Conservation (phyloP, 2,797 vertebrate genomes). For the Microctenopoma steveboyesi region DNA sequence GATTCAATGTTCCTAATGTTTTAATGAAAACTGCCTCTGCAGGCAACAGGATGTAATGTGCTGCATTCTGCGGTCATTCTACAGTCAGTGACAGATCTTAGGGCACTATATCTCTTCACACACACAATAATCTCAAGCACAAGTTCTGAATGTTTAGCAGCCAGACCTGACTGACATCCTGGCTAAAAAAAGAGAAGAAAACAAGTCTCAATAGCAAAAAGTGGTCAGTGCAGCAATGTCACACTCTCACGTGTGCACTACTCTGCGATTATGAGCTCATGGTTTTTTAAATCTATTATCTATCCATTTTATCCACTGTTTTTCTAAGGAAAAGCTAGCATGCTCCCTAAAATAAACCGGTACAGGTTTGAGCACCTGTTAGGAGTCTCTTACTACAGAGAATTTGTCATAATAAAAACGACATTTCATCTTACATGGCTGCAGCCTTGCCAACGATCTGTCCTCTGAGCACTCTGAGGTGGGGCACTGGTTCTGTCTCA, state of each 20-base stretch:
- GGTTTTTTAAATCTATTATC: neutral
- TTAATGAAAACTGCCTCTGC: neutral
- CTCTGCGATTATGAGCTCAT: neutral
- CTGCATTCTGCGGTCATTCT: neutral
- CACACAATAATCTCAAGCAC: conserved; percentile 4
- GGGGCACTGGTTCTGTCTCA: conserved; percentile 67
- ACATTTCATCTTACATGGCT: conserved; percentile 56
- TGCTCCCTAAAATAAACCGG: neutral
- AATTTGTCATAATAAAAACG: conserved; percentile 47
- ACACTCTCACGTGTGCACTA: neutral
- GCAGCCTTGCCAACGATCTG: conserved; percentile 49
- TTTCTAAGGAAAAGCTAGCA: neutral
- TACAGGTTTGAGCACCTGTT: neutral
- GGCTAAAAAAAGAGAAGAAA: conserved; percentile 56
- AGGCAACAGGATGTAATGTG: neutral
- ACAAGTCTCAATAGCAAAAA: conserved; percentile 23
- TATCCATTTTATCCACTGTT: neutral
- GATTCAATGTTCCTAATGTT: conserved; percentile 11
- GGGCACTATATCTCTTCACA: neutral
- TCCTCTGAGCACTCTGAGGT: conserved; percentile 23
- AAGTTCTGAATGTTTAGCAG: conserved; percentile 16
- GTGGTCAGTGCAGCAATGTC: neutral
- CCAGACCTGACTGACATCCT: conserved; percentile 36
- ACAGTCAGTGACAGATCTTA: neutral
- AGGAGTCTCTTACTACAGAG: neutral